Evolutionary conservation across 2,113 vertebrate species (phyloP), one percentile per base, ranked within the genome.

Genomic region (Grammomys surdaster): DNA sequence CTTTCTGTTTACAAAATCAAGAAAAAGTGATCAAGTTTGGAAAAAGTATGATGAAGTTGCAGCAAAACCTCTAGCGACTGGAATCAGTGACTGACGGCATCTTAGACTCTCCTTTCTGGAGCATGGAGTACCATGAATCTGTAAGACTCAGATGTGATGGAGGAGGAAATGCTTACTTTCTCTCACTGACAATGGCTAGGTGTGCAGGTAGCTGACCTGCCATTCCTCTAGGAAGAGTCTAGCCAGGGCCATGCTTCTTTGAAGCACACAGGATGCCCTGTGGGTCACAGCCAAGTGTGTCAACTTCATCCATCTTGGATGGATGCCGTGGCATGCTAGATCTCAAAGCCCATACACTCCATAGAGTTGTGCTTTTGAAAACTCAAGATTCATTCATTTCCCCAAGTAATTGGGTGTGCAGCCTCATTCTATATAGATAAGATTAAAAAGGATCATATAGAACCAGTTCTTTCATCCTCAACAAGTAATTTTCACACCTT

Each of bases 401-500:
- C 84, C 56, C 17, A 76, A 70, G 48, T 48, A 77, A 86, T 31
- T 4, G 51, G 56, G n/a, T 26, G 24, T 72, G 19, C 20, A 48
- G 36, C 40, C 19, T 87, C 70, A 93, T 86, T 90, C 51, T 5
- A 40, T 0, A 33, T 22, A 85, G 75, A 92, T 33, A 26, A 70
- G 80, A 94, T 89, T 46, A 67, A 33, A 69, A 69, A 33, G 67
- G 31, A 69, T 36, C 31, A 2, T 5, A 28, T 7, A 9, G 72
- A 86, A 40, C 43, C 6, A 13, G 51, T n/a, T 7, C 81, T 88
- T 88, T 65, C 36, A 63, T 43, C 77, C 78, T 94, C 69, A 58
- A 67, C 58, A n/a, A 43, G n/a, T 88, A 95, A 78, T 91, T 88
- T 95, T 77, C 88, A 88, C 28, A 90, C 87, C n/a, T 81, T 31